Evolutionary conservation across 1,140 invertebrate genomes (phyloP).

Genomic region (Aphelinus certus): DNA sequence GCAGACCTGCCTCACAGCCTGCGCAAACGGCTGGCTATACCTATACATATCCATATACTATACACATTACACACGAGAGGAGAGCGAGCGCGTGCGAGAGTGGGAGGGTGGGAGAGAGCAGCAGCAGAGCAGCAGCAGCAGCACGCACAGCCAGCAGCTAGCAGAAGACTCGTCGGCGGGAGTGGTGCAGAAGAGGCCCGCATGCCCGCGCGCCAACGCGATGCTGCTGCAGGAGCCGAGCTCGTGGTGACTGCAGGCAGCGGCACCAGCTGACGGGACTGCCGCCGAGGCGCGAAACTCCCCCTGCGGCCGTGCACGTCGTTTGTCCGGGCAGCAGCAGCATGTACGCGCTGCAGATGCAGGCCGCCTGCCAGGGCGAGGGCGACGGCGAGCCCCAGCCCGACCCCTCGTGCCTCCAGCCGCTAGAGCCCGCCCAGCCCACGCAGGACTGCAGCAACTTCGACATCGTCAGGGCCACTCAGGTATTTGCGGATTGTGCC

Average conservation of each 20-base stretch:
- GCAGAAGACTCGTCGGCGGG: neutral
- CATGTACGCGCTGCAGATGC: slow-evolving; percentile 64
- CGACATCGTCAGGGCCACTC: slow-evolving; percentile 94
- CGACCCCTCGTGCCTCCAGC: slow-evolving; percentile 35
- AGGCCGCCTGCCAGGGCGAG: slow-evolving; percentile 60
- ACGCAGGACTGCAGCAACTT: slow-evolving; percentile 82
- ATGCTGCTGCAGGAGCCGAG: neutral
- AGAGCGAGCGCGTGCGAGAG: neutral
- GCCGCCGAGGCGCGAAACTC: too few species aligned
- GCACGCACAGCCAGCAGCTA: neutral
- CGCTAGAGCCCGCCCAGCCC: slow-evolving; percentile 51
- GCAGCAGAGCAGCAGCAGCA: neutral
- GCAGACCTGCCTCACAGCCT: neutral
- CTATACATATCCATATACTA: too few species aligned
- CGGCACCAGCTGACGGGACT: neutral
- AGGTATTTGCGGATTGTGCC: slow-evolving; percentile 64
- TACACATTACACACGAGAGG: neutral
- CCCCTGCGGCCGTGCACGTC: too few species aligned
- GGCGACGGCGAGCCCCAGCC: slow-evolving; percentile 56
- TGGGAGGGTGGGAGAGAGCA: neutral
- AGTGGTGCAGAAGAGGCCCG: too few species aligned
- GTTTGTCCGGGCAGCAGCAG: neutral
- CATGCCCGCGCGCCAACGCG: too few species aligned
- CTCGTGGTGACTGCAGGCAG: neutral
- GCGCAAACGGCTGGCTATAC: neutral